These are phyloP conservation scores for Aquatica leii DNA, from an alignment of 2,888 invertebrate species.

Conservation along the genomic window DNA sequence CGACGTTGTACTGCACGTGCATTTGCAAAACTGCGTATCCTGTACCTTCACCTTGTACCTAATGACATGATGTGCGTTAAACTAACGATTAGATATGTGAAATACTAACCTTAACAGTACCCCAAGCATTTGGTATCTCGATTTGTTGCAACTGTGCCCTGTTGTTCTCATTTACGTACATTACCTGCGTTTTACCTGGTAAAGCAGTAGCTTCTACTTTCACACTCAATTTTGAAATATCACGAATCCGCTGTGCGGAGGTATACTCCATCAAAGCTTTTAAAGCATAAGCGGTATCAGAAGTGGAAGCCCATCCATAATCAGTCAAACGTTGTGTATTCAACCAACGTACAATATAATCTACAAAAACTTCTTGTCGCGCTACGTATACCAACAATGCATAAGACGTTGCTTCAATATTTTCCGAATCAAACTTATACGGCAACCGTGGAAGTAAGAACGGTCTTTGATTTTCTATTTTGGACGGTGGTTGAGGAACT, in stretches of 20 bases:
- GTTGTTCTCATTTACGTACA: slow-evolving; percentile 79
- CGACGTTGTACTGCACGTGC: slow-evolving; percentile 92
- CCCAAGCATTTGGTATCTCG: slow-evolving; percentile 92
- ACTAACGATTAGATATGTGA: background rate
- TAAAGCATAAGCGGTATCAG: slow-evolving; percentile 88
- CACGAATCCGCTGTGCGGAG: slow-evolving; percentile 82
- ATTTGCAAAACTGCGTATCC: slow-evolving; percentile 95
- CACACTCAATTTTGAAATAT: slow-evolving; percentile 81
- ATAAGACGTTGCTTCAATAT: slow-evolving; percentile 93
- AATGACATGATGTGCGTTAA: background rate
- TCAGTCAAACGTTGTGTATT: slow-evolving; percentile 87
- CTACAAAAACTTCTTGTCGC: slow-evolving; percentile 80
- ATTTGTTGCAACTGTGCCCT: slow-evolving; percentile 80
- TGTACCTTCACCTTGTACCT: slow-evolving; percentile 87
- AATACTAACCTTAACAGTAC: slow-evolving; percentile 76
- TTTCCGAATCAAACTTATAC: slow-evolving; percentile 88
- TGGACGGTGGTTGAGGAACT: slow-evolving; percentile 82
- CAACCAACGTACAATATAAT: slow-evolving; percentile 90
- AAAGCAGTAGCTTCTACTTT: slow-evolving; percentile 87
- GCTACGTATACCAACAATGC: slow-evolving; percentile 89
- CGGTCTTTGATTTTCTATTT: slow-evolving; percentile 90
- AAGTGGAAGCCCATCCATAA: slow-evolving; percentile 66
- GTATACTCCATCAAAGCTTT: slow-evolving; percentile 92
- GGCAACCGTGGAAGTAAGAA: slow-evolving; percentile 88
- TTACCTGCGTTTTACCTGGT: slow-evolving; percentile 65